phyloP scores from a whole-genome alignment of 2,888 invertebrate species.

The Athetis lepigone region DNA sequence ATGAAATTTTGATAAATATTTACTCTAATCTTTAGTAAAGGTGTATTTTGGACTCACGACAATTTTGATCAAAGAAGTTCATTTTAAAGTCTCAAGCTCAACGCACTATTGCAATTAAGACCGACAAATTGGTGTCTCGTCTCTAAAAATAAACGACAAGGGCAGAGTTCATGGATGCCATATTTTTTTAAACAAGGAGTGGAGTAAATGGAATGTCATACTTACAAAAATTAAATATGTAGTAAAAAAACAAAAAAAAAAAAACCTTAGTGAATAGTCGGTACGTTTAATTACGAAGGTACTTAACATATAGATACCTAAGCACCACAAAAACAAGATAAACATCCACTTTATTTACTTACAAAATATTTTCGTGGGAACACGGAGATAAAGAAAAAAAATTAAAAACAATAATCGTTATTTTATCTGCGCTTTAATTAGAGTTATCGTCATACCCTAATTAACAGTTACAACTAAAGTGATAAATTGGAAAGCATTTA shows the following conservation, averaged over 20 bases:
- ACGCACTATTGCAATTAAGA: neutral
- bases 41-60: neutral
- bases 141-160: constrained; percentile 18
- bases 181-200: neutral
- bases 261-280: neutral
- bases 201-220: neutral
- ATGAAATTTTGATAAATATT: too few relatives aligned
- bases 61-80: neutral
- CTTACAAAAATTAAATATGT: neutral
- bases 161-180: constrained; percentile 17
- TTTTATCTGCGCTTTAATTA: constrained; percentile 63
- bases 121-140: neutral
- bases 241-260: neutral
- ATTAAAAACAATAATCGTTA: constrained; percentile 30
- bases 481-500: constrained; percentile 69
- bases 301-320: neutral
- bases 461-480: constrained; percentile 73
- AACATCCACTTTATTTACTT: constrained; percentile 25
- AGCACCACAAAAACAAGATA: constrained; percentile 1
- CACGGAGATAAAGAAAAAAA: constrained; percentile 24
- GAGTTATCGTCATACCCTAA: constrained; percentile 72
- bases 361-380: constrained; percentile 45
- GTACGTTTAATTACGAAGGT: neutral
- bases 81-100: neutral
- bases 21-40: too few relatives aligned